Evolutionary conservation across 2,113 vertebrate genomes (phyloP).

Genomic region (Thinocorus orbignyianus): DNA sequence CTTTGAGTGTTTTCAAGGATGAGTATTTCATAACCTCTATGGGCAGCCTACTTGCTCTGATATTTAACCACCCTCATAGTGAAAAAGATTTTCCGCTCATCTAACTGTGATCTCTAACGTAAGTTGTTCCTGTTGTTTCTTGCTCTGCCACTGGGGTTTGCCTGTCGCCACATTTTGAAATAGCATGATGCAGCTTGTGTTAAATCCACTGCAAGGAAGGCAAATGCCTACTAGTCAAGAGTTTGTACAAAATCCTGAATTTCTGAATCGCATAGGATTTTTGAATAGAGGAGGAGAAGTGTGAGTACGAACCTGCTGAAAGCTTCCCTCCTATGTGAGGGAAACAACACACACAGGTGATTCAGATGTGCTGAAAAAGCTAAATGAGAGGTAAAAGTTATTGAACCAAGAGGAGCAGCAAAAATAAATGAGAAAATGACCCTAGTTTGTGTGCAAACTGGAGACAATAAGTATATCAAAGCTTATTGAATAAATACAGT

Average conservation of each 20-base stretch:
- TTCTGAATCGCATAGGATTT: background rate
- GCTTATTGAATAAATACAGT: background rate
- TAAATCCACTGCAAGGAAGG: background rate
- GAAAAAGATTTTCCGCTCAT: background rate
- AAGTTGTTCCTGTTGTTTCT: background rate
- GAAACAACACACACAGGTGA: fast-evolving
- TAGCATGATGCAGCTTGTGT: background rate
- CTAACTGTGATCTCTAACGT: background rate
- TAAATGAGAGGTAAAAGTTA: background rate
- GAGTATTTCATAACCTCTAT: background rate
- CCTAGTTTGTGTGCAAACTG: background rate
- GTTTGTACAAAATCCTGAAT: background rate
- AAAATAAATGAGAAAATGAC: background rate
- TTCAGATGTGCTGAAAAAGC: background rate
- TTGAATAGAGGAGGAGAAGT: background rate
- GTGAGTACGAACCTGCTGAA: background rate
- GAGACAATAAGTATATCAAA: background rate
- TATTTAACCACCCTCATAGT: background rate
- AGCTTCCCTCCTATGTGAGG: background rate
- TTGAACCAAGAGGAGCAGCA: background rate
- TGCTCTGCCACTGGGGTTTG: background rate
- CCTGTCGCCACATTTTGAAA: background rate
- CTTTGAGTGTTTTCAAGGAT: background rate
- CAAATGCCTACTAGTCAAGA: background rate
- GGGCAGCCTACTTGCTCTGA: background rate